Evolutionary conservation across 1,140 invertebrate species (phyloP).

Genomic region (Gyrodactylus salaris): DNA sequence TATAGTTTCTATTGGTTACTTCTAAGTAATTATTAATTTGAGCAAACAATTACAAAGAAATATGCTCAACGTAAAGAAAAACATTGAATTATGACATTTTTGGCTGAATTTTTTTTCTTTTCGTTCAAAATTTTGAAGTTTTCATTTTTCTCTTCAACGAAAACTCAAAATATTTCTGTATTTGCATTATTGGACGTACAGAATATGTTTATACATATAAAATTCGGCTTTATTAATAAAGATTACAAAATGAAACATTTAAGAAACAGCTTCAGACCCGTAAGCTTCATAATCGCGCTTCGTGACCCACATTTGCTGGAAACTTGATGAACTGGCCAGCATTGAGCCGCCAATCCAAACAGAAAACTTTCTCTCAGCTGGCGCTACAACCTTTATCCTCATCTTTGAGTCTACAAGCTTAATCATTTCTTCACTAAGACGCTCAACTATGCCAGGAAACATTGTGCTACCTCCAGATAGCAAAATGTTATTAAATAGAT

Average conservation of each 20-base stretch:
- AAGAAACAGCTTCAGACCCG: background rate
- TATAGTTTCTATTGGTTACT: too few species aligned
- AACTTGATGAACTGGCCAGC: background rate
- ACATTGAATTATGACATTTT: too few species aligned
- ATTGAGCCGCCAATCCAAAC: background rate
- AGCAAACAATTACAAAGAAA: too few species aligned
- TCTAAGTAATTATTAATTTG: too few species aligned
- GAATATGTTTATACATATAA: too few species aligned
- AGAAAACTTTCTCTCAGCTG: background rate
- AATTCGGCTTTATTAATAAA: background rate
- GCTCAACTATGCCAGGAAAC: background rate
- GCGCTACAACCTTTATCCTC: background rate
- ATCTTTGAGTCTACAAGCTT: background rate
- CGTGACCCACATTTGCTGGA: background rate
- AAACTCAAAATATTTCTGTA: too few species aligned
- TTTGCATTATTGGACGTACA: too few species aligned
- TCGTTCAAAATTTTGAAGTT: too few species aligned
- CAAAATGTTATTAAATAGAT: background rate
- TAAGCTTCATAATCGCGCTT: background rate
- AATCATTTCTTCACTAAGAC: background rate
- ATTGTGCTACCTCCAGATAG: background rate
- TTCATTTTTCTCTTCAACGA: too few species aligned
- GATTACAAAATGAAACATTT: too few species aligned
- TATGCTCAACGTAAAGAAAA: too few species aligned
- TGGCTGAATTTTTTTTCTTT: too few species aligned